phyloP scores from a whole-genome alignment of 2,113 vertebrate genomes.

The Vanacampus margaritifer region DNA sequence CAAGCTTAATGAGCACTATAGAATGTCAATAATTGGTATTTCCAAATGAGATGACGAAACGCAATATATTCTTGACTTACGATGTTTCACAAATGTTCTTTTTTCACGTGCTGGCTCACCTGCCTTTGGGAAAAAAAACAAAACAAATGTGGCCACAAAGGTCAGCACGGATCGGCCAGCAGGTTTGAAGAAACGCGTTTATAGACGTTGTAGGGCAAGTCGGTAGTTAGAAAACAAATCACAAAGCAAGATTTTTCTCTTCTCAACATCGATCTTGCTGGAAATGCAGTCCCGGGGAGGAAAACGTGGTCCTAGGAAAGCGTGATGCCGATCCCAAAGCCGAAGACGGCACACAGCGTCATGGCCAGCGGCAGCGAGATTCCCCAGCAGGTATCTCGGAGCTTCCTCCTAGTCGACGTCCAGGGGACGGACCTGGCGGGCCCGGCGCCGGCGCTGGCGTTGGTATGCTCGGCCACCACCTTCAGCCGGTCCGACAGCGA shows the following conservation, averaged over 20 bases:
- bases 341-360: constrained; percentile 8
- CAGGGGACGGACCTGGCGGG: not conserved
- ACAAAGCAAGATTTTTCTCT: not conserved
- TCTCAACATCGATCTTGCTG: not conserved
- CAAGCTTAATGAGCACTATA: no score
- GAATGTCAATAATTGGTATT: no score
- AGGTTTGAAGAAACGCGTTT: not conserved
- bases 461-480: not conserved
- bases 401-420: not conserved
- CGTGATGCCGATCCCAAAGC: constrained; percentile 3
- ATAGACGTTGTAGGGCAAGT: not conserved
- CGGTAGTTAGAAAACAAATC: not conserved
- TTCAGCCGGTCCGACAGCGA: constrained; percentile 2
- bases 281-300: not conserved
- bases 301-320: not conserved
- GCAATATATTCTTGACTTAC: no score
- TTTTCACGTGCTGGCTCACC: no score
- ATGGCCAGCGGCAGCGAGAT: constrained; percentile 7
- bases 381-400: not conserved
- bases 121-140: not conserved
- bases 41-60: no score
- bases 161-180: no score
- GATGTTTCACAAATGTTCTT: no score
- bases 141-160: not conserved
- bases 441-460: not conserved